Conservation (phyloP, 1,140 invertebrate genomes). For the Babylonia areolata region DNA sequence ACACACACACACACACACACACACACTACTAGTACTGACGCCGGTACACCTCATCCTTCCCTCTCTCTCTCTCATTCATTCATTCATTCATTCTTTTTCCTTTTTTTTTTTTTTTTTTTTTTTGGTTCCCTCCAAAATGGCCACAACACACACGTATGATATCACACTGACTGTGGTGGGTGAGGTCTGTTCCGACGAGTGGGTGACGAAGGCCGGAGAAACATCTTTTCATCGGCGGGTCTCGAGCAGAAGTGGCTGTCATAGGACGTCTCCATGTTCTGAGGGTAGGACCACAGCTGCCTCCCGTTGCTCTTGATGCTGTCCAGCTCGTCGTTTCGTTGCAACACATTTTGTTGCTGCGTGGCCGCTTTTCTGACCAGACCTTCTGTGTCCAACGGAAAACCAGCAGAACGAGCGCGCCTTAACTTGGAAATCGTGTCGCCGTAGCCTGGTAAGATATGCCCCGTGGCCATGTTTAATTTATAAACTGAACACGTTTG, state of each 20-base stretch:
- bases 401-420: conserved; percentile 60
- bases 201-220: conserved; percentile 56
- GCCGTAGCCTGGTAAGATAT: conserved; percentile 70
- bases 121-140: too few relatives aligned
- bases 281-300: conserved; percentile 54
- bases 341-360: conserved; percentile 44
- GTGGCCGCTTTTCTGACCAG: conserved; percentile 56
- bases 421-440: conserved; percentile 62
- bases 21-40: not conserved
- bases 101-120: too few relatives aligned
- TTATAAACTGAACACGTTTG: too few relatives aligned
- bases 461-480: conserved; percentile 67
- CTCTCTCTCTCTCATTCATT: too few relatives aligned
- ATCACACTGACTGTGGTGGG: conserved; percentile 38
- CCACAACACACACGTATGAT: not conserved
- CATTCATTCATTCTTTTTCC: too few relatives aligned
- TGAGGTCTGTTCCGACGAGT: conserved; percentile 68
- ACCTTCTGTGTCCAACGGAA: conserved; percentile 59
- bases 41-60: too few relatives aligned
- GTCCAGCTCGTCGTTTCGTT: conserved; percentile 46
- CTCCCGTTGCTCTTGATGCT: conserved; percentile 60
- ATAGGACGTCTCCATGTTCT: conserved; percentile 61
- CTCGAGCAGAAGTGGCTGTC: conserved; percentile 49
- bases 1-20: not conserved
- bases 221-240: conserved; percentile 54